phyloP scores from a whole-genome alignment of 2,797 vertebrate genomes.

The Lerista edwardsae region DNA sequence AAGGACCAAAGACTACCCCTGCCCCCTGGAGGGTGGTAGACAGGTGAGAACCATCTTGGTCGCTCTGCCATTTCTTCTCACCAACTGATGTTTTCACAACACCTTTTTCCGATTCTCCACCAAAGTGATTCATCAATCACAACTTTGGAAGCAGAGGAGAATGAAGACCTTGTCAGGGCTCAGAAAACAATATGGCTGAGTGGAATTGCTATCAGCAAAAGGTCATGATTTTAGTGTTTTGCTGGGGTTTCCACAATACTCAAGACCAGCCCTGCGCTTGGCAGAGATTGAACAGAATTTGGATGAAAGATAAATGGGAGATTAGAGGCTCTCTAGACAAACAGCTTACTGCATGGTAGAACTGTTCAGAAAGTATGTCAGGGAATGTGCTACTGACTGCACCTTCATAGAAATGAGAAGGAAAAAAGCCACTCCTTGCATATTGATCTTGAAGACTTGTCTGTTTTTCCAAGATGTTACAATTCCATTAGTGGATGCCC shows the following conservation, averaged over 20 bases:
- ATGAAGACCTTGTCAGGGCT: not conserved
- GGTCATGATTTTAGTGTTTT: not conserved
- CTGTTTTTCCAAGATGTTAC: too few relatives aligned
- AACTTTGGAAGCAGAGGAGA: not conserved
- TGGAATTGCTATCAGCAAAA: not conserved
- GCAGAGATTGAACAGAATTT: not conserved
- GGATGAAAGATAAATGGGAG: not conserved
- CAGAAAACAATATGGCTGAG: not conserved
- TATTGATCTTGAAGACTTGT: too few relatives aligned
- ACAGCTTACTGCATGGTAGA: not conserved
- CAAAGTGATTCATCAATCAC: not conserved
- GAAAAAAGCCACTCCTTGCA: not conserved
- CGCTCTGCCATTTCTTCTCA: not conserved
- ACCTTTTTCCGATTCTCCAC: not conserved
- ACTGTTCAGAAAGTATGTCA: not conserved
- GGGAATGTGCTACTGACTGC: too few relatives aligned
- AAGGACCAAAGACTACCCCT: not conserved
- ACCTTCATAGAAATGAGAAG: not conserved
- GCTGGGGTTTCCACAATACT: not conserved
- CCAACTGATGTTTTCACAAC: not conserved
- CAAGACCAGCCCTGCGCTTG: not conserved
- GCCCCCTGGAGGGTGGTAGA: conserved; percentile 77
- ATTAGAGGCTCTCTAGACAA: not conserved
- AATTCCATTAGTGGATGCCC: not conserved
- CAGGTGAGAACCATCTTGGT: conserved; percentile 70